A percentile compares a stretch with the other conserved stretches of the same genome.
phyloP scores from a whole-genome alignment of 1,140 invertebrate genomes.

The Trichonephila inaurata region DNA sequence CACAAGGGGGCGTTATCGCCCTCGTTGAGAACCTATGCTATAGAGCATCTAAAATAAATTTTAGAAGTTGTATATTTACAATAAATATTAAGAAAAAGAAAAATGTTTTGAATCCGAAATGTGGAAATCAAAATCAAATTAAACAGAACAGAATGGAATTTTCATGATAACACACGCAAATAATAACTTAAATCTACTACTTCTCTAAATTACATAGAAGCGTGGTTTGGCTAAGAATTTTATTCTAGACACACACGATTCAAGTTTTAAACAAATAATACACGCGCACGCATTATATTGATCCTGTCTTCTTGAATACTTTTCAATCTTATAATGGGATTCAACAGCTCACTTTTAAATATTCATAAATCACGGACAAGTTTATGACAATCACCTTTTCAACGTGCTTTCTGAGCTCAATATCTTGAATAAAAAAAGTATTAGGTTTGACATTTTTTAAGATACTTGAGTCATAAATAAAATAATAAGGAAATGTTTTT shows the following conservation, averaged over 20 bases:
- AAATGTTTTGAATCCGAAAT: not conserved
- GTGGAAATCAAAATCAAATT: not conserved
- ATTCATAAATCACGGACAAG: slow-evolving; percentile 5
- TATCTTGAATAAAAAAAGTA: not conserved
- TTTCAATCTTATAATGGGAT: slow-evolving; percentile 13
- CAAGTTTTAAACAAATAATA: not conserved
- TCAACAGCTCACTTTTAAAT: not conserved
- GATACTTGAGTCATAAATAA: not conserved
- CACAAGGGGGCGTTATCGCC: no score
- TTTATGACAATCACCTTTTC: slow-evolving; percentile 3
- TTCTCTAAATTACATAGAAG: not conserved
- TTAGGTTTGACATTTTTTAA: not conserved
- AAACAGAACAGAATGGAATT: not conserved
- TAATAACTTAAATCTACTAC: not conserved
- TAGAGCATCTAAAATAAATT: not conserved
- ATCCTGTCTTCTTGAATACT: not conserved
- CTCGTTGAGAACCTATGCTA: no score
- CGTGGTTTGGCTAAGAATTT: not conserved
- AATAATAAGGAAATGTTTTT: not conserved
- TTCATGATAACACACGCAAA: not conserved
- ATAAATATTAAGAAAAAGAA: not conserved
- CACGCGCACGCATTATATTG: not conserved
- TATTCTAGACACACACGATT: not conserved
- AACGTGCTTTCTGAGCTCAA: not conserved
- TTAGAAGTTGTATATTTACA: not conserved